Base-by-base conservation (phyloP, 2,888 invertebrate genomes). In the Thecophora atra region DNA sequence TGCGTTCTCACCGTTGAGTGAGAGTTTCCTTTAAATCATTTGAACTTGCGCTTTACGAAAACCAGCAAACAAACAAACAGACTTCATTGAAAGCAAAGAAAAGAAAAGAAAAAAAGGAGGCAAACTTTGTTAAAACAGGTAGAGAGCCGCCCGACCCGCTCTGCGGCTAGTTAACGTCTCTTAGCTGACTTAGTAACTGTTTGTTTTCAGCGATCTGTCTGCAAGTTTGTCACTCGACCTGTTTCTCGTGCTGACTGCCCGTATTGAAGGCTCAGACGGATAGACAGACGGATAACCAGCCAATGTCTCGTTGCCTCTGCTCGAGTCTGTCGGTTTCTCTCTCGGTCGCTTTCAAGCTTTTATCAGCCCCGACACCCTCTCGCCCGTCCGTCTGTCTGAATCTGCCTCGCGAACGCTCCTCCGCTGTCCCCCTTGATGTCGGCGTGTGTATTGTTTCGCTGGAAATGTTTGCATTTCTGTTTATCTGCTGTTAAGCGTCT, bases 401-500 rank as follows among this genome's bases (percentile, higher is more conserved):
- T 21, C 15, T 58, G 11, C 11, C 24, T 3, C 17, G 7, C 28
- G 3, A n/a, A n/a, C 28, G 7, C 58, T 7, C 24, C 1, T 1
- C 13, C 58, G 2, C 21, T 58, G 21, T 6, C 24, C 8, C 4
- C 26, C 3, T 42, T 42, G n/a, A n/a, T n/a, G 26, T 51, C 26
- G 52, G 51, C 2, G 7, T 51, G 17, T 62, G 60, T 70, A 54
- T 62, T 60, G 30, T 54, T 42, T 67, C 28, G 19, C 26, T 58
- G 6, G 6, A 58, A 19, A 28, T 44, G 70, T 71, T 28, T 54
- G 65, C 51, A 60, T 19, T 24, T 56, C 15, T 65, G 60, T 62
- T 52, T 72, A 47, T 62, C 44, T 15, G 62, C 44, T 70, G 66
- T 56, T 72, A 60, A 72, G 70, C 70, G 83, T 83, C 82, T 83